A percentile compares a stretch with the other conserved stretches of the same genome.
Evolutionary conservation across 1,140 invertebrate genomes (phyloP).

Genomic region (Lepidostoma basale): DNA sequence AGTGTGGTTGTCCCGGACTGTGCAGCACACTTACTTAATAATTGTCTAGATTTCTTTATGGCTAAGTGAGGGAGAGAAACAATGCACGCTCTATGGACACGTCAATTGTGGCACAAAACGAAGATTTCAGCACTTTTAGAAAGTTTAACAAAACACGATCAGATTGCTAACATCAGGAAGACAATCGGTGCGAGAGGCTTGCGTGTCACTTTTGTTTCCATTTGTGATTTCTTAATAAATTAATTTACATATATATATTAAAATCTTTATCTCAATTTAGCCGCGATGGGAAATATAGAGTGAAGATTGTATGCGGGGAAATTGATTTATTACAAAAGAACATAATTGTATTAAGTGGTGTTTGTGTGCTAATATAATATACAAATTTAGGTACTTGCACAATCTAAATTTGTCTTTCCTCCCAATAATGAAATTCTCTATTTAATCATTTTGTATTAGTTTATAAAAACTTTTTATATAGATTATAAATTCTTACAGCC

Average conservation of each 20-base stretch:
- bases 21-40: too few species aligned
- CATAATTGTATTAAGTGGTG: too few species aligned
- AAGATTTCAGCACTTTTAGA: background rate
- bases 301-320: too few species aligned
- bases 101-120: constrained; percentile 28
- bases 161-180: background rate
- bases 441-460: background rate
- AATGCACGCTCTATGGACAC: constrained; percentile 13
- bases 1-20: constrained; percentile 30
- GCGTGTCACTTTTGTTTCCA: too few species aligned
- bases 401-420: background rate
- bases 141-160: background rate
- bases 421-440: background rate
- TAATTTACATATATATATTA: too few species aligned
- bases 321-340: too few species aligned
- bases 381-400: too few species aligned
- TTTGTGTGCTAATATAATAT: too few species aligned
- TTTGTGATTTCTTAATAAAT: too few species aligned
- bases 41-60: constrained; percentile 21
- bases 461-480: background rate
- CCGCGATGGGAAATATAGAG: too few species aligned
- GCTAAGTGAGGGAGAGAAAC: constrained; percentile 18
- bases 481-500: background rate
- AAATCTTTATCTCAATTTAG: too few species aligned
- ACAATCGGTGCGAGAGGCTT: background rate